Percentiles rank a stretch among this genome's conserved stretches.
Evolutionary conservation across 2,113 vertebrate genomes (phyloP).

Genomic region (Pluvialis apricaria): DNA sequence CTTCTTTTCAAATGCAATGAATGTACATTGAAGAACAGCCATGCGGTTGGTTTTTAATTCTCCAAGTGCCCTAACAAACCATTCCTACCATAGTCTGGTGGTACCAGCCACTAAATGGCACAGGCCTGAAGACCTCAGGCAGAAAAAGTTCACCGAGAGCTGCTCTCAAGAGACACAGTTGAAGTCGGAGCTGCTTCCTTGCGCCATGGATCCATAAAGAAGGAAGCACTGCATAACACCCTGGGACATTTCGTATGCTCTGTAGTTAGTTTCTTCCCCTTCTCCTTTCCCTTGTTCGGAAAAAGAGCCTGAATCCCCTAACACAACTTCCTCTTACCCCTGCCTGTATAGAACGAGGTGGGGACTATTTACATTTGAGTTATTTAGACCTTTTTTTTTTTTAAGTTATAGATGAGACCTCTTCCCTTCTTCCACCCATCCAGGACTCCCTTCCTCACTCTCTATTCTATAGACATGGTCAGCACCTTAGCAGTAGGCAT

Average conservation of each 20-base stretch:
- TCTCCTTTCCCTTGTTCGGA: background rate
- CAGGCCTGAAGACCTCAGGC: background rate
- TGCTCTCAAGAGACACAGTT: background rate
- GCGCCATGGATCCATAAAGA: background rate
- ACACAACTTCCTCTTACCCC: background rate
- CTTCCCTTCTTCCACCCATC: background rate
- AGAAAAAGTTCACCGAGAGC: background rate
- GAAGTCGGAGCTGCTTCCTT: background rate
- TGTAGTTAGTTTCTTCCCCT: background rate
- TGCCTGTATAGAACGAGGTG: background rate
- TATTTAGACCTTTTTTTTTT: background rate
- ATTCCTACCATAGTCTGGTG: background rate
- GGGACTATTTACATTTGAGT: background rate
- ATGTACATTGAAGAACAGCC: background rate
- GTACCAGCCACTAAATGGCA: background rate
- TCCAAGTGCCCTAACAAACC: constrained; percentile 26
- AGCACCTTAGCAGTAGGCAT: background rate
- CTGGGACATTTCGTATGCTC: background rate
- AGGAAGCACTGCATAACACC: background rate
- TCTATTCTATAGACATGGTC: background rate
- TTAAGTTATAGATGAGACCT: background rate
- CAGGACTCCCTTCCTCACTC: background rate
- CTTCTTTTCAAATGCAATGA: background rate
- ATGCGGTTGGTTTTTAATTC: background rate
- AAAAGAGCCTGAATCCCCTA: background rate